Percentiles rank a stretch among this genome's conserved stretches.
Conservation (phyloP, 2,888 invertebrate genomes). For the Taphrorychus bicolor region DNA sequence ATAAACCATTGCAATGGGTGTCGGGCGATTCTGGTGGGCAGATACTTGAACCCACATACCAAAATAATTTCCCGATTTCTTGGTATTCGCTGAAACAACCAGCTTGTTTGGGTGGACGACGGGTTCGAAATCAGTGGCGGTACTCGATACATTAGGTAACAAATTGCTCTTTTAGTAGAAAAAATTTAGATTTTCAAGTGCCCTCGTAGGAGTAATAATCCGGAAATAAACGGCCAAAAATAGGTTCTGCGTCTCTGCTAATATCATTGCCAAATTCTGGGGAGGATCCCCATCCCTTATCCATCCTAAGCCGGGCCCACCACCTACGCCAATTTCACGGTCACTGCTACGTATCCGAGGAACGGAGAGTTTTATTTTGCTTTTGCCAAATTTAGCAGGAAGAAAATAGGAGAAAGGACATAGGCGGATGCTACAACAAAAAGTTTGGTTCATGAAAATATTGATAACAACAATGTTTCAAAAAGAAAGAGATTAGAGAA, state of each 20-base stretch:
- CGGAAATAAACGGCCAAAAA: background rate
- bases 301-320: conserved; percentile 1
- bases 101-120: conserved; percentile 32
- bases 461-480: too few species aligned
- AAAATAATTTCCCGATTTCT: conserved; percentile 42
- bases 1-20: conserved; percentile 38
- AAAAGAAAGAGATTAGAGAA: too few species aligned
- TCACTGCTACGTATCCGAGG: conserved; percentile 25
- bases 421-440: too few species aligned
- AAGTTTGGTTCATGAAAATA: too few species aligned
- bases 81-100: conserved; percentile 40
- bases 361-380: background rate
- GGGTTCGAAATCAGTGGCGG: conserved; percentile 11
- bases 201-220: too few species aligned
- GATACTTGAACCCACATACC: conserved; percentile 41
- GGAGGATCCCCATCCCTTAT: conserved; percentile 20
- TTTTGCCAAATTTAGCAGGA: background rate
- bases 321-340: conserved; percentile 33
- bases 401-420: background rate
- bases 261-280: conserved; percentile 1
- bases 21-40: conserved; percentile 38
- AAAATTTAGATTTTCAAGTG: too few species aligned
- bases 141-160: background rate
- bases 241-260: background rate
- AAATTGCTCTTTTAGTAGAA: too few species aligned